Percentiles rank a stretch among this genome's conserved stretches.
Conservation (phyloP, 2,113 vertebrate species). For the Rhipidura dahli region DNA sequence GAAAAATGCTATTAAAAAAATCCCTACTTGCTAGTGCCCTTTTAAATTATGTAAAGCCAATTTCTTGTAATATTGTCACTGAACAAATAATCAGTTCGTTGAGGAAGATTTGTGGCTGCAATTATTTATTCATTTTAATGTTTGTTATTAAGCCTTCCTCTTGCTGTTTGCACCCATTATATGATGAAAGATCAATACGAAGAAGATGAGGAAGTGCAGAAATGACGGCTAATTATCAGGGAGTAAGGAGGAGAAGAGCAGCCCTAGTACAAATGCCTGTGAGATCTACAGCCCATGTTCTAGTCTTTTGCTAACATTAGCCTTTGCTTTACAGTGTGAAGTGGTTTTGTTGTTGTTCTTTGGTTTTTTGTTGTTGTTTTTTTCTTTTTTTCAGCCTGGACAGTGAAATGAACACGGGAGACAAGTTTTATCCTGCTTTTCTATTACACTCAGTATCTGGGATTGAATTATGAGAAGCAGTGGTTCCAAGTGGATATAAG, state of each 20-base stretch:
- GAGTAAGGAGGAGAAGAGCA: constrained; percentile 3
- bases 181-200: constrained; percentile 73
- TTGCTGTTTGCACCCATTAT: constrained; percentile 69
- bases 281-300: background rate
- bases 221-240: constrained; percentile 62
- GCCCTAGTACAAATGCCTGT: background rate
- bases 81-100: constrained; percentile 71
- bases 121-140: constrained; percentile 79
- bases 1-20: constrained; percentile 35
- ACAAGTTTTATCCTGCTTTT: background rate
- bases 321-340: background rate
- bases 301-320: background rate
- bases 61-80: constrained; percentile 71
- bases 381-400: background rate
- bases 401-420: background rate
- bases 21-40: constrained; percentile 16
- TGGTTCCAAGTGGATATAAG: background rate
- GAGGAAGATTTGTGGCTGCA: constrained; percentile 72
- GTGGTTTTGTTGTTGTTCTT: rapidly evolving
- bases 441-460: background rate
- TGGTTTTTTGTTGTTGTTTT: background rate
- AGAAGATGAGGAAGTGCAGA: constrained; percentile 66
- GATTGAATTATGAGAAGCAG: background rate
- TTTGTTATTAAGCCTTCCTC: constrained; percentile 72
- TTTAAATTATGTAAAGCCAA: constrained; percentile 71